Conservation (phyloP, 2,888 invertebrate species). For the Drosophila nr. medialis region DNA sequence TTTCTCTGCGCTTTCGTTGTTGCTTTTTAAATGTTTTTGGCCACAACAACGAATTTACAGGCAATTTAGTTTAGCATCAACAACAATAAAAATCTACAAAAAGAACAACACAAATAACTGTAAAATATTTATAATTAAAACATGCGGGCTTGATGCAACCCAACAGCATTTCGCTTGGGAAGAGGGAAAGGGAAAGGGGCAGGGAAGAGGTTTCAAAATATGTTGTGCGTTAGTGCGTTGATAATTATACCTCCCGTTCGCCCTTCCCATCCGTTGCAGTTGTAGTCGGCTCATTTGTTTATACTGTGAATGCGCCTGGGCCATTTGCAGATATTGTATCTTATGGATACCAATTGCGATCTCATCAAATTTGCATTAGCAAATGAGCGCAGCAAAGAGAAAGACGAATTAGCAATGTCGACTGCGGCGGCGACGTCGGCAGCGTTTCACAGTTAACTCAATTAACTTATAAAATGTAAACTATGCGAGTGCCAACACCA, state of each 20-base stretch:
- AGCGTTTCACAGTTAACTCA: conserved; percentile 82
- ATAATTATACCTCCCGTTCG: conserved; percentile 12
- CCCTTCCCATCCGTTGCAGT: neutral
- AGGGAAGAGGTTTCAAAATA: conserved; percentile 24
- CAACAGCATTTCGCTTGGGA: neutral
- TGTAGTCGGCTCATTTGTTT: conserved; percentile 13
- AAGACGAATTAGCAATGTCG: conserved; percentile 12
- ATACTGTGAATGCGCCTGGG: conserved; percentile 8
- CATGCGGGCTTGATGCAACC: conserved; percentile 9
- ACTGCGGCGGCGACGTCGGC: conserved; percentile 18
- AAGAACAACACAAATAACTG: conserved; percentile 30
- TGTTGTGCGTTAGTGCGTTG: conserved; percentile 25
- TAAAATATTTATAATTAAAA: conserved; percentile 45
- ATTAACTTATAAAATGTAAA: conserved; percentile 81
- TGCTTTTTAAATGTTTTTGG: conserved; percentile 50
- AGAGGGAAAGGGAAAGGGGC: neutral
- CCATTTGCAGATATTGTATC: conserved; percentile 33
- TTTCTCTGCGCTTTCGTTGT: conserved; percentile 1
- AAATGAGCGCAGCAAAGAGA: conserved; percentile 56
- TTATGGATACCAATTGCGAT: conserved; percentile 41
- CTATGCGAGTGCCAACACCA: conserved; percentile 65
- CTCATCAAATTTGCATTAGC: conserved; percentile 73
- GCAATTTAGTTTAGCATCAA: conserved; percentile 41
- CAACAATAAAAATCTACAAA: conserved; percentile 16
- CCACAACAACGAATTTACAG: conserved; percentile 68